phyloP scores from a whole-genome alignment of 2,888 invertebrate genomes.

The Ommatoiulus sabulosus region DNA sequence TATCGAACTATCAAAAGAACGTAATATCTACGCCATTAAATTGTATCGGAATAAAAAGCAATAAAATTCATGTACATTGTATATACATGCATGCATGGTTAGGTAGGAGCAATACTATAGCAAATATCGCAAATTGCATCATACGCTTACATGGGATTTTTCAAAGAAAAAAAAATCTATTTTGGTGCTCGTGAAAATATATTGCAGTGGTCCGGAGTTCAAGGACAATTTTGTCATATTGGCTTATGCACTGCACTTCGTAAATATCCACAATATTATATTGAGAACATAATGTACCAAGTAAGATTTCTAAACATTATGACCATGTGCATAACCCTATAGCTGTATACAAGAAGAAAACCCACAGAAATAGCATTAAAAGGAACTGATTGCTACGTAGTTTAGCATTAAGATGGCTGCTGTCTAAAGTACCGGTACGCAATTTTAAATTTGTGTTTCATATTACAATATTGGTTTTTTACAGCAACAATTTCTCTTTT shows the following conservation, averaged over 20 bases:
- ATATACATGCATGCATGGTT: neutral
- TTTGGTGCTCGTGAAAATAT: conserved; percentile 10
- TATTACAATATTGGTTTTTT: too few species aligned
- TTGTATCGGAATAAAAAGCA: neutral
- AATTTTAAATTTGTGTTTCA: too few species aligned
- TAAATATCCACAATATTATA: neutral
- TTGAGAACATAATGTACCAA: neutral
- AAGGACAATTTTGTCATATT: neutral
- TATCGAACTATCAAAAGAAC: conserved; percentile 19
- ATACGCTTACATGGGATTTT: neutral
- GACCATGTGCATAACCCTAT: too few species aligned
- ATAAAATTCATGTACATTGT: neutral
- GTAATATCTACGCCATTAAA: conserved; percentile 31
- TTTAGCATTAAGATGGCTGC: too few species aligned
- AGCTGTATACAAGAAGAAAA: too few species aligned
- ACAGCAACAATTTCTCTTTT: too few species aligned
- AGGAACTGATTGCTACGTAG: too few species aligned
- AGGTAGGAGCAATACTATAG: neutral
- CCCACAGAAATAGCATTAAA: too few species aligned
- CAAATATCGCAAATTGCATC: neutral
- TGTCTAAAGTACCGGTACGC: too few species aligned
- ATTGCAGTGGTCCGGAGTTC: neutral
- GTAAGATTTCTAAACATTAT: too few species aligned
- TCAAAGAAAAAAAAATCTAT: neutral
- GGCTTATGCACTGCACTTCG: neutral